Evolutionary conservation across 2,113 vertebrate species (phyloP), one percentile per base, ranked within the genome.

Genomic region (Psilopogon haemacephalus): DNA sequence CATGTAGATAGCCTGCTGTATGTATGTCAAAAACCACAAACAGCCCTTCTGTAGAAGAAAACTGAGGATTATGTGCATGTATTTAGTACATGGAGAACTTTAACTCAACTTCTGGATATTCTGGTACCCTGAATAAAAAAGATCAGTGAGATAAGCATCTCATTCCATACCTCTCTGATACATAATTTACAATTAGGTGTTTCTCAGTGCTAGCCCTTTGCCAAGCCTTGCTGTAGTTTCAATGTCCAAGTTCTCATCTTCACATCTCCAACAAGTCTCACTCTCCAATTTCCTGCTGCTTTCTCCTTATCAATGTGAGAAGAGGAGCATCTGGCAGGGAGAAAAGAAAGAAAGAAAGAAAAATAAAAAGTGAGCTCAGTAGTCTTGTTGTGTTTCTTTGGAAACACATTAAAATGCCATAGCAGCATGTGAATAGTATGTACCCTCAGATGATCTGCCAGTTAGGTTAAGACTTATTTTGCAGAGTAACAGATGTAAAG

Each of bases 371-470:
- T 63, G 19, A 56, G 2, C 28, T 84, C 1, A 0, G 20, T 62
- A 38, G 17, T 56, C 19, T 81, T 84, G 14, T 23, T 42, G 4
- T 38, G 28, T 52, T 65, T 88, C 60, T 88, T 88, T 68, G 56
- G 46, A 90, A 42, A 35, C 37, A 17, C 28, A 42, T 50, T 63
- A 84, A 80, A 80, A 77, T 86, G 13, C 10, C 13, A 20, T 13
- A 40, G 16, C 7, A 8, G 5, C 84, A 19, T 32, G 44, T 23
- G 42, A 60, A 21, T 48, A 27, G 35, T 37, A 28, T 0, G 0
- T 55, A 52, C 59, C 27, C 40, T 75, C 35, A 59, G 32, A 33
- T n/a, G 50, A 73, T 76, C 23, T 80, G 37, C 20, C 56, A 48
- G 32, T 75, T 89, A 62, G 0, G 1, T 77, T 52, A 76, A 85